Evolutionary conservation across 2,888 invertebrate species (phyloP).

Genomic region (Alviniconcha strummeri): DNA sequence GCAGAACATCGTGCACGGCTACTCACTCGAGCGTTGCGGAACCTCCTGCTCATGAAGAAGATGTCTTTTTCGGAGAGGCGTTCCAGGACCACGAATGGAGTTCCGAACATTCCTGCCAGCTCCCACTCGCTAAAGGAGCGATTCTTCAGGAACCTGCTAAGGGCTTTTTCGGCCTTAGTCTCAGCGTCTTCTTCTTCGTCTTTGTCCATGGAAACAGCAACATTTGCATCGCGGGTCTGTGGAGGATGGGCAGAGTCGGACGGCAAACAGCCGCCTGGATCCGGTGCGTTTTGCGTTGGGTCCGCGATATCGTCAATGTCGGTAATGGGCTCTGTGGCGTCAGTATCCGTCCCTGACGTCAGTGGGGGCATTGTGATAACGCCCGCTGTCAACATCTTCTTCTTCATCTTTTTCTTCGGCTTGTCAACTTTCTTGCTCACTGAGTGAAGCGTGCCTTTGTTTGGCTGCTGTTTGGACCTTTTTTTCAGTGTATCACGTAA

Average conservation of each 20-base stretch:
- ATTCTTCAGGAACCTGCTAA: not conserved
- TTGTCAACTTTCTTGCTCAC: not conserved
- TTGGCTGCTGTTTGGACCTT: not conserved
- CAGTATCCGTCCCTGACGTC: not conserved
- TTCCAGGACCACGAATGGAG: slow-evolving; percentile 27
- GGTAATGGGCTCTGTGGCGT: not conserved
- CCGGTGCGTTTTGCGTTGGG: not conserved
- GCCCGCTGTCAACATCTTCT: not conserved
- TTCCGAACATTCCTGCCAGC: not conserved
- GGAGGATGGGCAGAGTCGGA: not conserved
- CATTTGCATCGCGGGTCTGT: not conserved
- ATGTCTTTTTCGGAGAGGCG: slow-evolving; percentile 20
- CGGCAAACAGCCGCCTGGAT: not conserved
- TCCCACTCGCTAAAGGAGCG: slow-evolving; percentile 20
- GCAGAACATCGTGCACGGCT: slow-evolving; percentile 1
- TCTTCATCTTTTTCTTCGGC: not conserved
- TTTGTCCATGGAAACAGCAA: not conserved
- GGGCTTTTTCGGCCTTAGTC: not conserved
- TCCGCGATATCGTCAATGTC: not conserved
- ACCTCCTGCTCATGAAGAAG: slow-evolving; percentile 25
- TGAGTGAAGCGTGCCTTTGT: slow-evolving; percentile 2
- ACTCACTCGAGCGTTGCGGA: slow-evolving; percentile 25
- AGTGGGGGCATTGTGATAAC: slow-evolving; percentile 13
- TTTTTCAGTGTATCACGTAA: not conserved
- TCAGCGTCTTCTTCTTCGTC: not conserved